These are phyloP conservation scores for Glaucidium brasilianum DNA, from an alignment of 2,113 vertebrate species.

Conservation along the genomic window DNA sequence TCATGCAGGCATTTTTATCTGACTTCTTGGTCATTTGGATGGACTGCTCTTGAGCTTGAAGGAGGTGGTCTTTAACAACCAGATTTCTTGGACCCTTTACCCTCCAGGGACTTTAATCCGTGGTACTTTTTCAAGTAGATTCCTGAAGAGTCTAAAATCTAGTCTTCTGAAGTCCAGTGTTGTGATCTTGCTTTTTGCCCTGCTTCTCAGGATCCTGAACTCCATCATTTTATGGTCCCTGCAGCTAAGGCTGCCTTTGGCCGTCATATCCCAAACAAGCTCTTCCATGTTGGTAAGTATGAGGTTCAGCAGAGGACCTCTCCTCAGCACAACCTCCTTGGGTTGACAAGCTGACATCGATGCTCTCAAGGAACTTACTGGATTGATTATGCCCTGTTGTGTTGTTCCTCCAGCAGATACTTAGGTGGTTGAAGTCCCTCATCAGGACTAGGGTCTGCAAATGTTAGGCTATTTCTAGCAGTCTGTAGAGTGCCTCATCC, in stretches of 20 bases:
- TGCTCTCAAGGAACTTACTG: background rate
- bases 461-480: background rate
- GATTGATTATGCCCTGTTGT: background rate
- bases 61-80: background rate
- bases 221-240: background rate
- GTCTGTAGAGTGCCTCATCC: background rate
- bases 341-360: accelerated
- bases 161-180: background rate
- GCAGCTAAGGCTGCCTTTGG: background rate
- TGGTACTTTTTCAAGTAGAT: background rate
- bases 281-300: background rate
- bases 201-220: background rate
- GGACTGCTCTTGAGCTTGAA: background rate
- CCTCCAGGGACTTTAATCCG: background rate
- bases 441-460: background rate
- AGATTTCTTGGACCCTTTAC: background rate
- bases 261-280: background rate
- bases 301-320: background rate
- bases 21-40: background rate
- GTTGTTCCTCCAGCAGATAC: background rate
- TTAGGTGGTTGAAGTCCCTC: background rate
- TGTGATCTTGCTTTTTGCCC: background rate
- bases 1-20: background rate
- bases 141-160: background rate
- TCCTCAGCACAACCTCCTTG: background rate